Evolutionary conservation across 2,113 vertebrate genomes (phyloP).

Genomic region (Percina caprodes): DNA sequence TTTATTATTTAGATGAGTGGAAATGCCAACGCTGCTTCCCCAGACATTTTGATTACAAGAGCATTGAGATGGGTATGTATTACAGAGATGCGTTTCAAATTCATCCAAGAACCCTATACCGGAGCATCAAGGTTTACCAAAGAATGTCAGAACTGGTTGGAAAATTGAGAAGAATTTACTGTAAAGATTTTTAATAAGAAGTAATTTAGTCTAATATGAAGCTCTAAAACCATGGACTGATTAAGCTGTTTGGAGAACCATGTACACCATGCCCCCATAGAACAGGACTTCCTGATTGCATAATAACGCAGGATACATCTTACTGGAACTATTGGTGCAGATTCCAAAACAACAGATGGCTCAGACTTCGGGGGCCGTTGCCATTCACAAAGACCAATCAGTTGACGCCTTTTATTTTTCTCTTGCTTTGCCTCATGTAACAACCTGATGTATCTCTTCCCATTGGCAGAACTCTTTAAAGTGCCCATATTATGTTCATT

Average conservation of each 20-base stretch:
- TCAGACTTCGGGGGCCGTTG: not conserved
- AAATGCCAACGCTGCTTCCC: not conserved
- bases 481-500: too few relatives aligned
- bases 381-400: too few relatives aligned
- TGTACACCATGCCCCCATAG: not conserved
- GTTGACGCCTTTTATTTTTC: too few relatives aligned
- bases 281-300: not conserved
- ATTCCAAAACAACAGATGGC: not conserved
- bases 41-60: not conserved
- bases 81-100: not conserved
- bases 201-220: not conserved
- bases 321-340: too few relatives aligned
- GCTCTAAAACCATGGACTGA: not conserved
- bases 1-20: slow-evolving; percentile 12
- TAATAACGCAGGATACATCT: not conserved
- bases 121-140: not conserved
- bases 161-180: not conserved
- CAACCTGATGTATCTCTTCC: too few relatives aligned
- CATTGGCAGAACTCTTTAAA: too few relatives aligned
- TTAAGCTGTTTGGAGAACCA: not conserved
- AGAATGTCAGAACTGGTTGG: not conserved
- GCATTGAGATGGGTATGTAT: not conserved
- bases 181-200: too few relatives aligned
- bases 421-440: too few relatives aligned
- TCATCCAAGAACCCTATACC: not conserved